These are phyloP conservation scores for Callithrix jacchus DNA, from an alignment of 2,113 vertebrate genomes.

Conservation along the genomic window DNA sequence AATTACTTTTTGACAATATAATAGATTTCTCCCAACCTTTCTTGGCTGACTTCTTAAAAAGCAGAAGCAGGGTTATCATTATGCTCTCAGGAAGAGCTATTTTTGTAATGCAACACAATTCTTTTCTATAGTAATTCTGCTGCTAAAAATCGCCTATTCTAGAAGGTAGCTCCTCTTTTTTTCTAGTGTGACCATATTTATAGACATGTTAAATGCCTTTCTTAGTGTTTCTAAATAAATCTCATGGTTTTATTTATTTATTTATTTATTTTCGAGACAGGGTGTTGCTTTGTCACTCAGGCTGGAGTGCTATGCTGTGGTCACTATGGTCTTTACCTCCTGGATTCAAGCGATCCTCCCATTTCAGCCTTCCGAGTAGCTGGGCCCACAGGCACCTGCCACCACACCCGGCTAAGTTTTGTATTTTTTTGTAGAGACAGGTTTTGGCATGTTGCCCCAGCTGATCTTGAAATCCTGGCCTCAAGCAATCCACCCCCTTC, in stretches of 20 bases:
- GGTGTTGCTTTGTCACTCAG: too few species aligned
- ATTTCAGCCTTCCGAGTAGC: too few species aligned
- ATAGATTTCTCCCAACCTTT: slow-evolving; percentile 56
- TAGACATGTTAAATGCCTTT: slow-evolving; percentile 18
- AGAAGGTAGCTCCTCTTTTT: background rate
- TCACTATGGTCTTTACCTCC: too few species aligned
- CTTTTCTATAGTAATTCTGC: slow-evolving; percentile 42
- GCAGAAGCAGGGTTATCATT: slow-evolving; percentile 52
- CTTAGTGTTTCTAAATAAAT: slow-evolving; percentile 14
- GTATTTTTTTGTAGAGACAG: too few species aligned
- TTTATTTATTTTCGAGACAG: too few species aligned
- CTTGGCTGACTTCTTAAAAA: slow-evolving; percentile 52
- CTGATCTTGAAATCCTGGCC: too few species aligned
- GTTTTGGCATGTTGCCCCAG: too few species aligned
- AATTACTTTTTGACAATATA: slow-evolving; percentile 15
- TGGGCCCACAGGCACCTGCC: too few species aligned
- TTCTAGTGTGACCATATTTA: background rate
- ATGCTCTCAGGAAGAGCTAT: background rate
- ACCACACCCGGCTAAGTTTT: too few species aligned
- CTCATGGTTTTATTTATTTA: background rate
- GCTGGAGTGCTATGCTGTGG: too few species aligned
- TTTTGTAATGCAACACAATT: slow-evolving; percentile 21
- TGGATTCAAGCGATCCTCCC: too few species aligned
- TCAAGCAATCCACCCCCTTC: too few species aligned
- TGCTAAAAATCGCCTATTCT: slow-evolving; percentile 17